Percentiles rank a stretch among this genome's conserved stretches.
Conservation (phyloP, 2,113 vertebrate species). For the Australoheros scitulus region DNA sequence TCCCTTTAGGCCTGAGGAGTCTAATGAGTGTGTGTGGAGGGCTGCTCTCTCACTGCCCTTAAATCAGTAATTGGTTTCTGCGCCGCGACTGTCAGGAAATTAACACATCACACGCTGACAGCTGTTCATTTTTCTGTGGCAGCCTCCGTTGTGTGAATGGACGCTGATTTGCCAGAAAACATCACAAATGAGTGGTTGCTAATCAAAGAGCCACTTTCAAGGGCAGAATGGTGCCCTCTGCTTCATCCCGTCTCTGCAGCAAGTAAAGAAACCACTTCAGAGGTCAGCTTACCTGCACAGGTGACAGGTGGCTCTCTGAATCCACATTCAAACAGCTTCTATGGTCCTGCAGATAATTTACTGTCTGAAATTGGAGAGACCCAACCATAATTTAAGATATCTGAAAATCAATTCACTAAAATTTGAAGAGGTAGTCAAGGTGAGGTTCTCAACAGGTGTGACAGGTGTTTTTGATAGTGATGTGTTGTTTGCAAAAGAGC, state of each 20-base stretch:
- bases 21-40: slow-evolving; percentile 97
- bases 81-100: slow-evolving; percentile 98
- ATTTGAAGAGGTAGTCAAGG: too few species aligned
- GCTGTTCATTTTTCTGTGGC: slow-evolving; percentile 92
- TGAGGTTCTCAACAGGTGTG: too few species aligned
- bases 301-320: background rate
- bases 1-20: slow-evolving; percentile 97
- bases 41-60: slow-evolving; percentile 94
- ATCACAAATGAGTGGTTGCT: slow-evolving; percentile 98
- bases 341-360: too few species aligned
- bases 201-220: slow-evolving; percentile 90
- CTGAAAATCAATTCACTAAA: too few species aligned
- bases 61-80: slow-evolving; percentile 99
- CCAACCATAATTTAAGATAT: too few species aligned
- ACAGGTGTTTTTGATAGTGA: too few species aligned
- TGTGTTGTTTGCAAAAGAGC: too few species aligned
- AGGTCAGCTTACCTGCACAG: slow-evolving; percentile 12
- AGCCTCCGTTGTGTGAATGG: slow-evolving; percentile 95
- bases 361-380: too few species aligned
- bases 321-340: too few species aligned
- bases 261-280: too few species aligned
- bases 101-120: slow-evolving; percentile 99
- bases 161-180: slow-evolving; percentile 94
- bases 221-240: slow-evolving; percentile 66
- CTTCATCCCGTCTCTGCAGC: slow-evolving; percentile 30